Evolutionary conservation across 2,113 vertebrate genomes (phyloP), one percentile per base, ranked within the genome.

Genomic region (Ornithorhynchus anatinus): DNA sequence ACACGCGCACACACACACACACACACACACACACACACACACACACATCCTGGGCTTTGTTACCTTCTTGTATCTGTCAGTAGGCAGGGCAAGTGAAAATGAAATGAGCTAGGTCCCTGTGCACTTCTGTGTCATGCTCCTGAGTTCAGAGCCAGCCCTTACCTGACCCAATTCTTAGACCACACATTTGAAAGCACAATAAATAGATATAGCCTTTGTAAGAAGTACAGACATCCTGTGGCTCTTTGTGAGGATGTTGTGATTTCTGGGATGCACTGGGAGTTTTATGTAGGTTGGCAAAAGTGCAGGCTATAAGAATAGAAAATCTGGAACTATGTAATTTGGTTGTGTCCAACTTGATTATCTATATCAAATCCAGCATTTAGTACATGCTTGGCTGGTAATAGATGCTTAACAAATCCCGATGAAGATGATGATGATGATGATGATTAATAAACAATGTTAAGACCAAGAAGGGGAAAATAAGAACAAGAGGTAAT

Each of bases 81-180:
- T 75, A 82, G 32, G n/a, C 31, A 39, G 70, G 67, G 57, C 51
- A 36, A 51, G 50, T 62, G 56, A 69, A 69, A 66, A 45, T 62
- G 45, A 44, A 69, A 63, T 0, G 1, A 75, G 52, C 9, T 23
- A 45, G 14, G 62, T 80, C 69, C 20, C 32, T 63, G 83, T 80
- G 56, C 63, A n/a, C 76, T 69, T 60, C 2, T 0, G 22, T 52
- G 37, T 1, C 14, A 14, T 59, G 33, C 52, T 40, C 25, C 40
- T 73, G n/a, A 14, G 29, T n/a, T 22, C 5, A 25, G 31, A 62
- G 47, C 48, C 69, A 51, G 2, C 2, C 42, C 51, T 70, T 27
- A 20, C 16, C 57, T 44, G 10, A 57, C 72, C 62, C 43, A 54
- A 39, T 47, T 56, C 40, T 9, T 37, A 43, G 67, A 59, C 56